Evolutionary conservation across 2,797 vertebrate species (phyloP).

Genomic region (Sebastes hubbsi): DNA sequence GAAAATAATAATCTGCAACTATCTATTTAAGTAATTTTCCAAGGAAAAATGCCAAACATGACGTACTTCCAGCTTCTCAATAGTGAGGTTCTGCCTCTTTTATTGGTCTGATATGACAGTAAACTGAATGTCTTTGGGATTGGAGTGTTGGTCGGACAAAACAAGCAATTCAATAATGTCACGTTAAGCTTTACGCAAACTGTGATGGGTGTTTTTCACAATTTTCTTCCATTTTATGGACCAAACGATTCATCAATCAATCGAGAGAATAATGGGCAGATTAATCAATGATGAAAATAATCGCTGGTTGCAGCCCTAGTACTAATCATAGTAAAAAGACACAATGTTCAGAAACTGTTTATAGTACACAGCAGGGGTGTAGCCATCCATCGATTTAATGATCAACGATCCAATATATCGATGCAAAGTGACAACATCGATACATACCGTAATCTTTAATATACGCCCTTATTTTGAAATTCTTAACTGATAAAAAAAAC

Average conservation of each 20-base stretch:
- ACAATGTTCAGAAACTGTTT: background rate
- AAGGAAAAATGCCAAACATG: background rate
- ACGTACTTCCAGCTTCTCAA: background rate
- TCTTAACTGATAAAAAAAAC: no score
- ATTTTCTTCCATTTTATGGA: background rate
- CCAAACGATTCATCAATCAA: background rate
- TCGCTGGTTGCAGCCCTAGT: background rate
- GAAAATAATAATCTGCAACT: background rate
- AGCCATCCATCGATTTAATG: rapidly evolving
- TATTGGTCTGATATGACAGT: background rate
- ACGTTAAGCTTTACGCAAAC: background rate
- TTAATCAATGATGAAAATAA: background rate
- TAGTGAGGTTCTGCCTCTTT: background rate
- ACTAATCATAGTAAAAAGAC: background rate
- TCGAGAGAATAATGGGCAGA: background rate
- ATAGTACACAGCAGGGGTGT: background rate
- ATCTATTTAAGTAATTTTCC: no score
- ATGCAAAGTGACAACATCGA: no score
- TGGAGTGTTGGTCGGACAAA: background rate
- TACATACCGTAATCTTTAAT: rapidly evolving
- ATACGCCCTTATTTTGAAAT: no score
- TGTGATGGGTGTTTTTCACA: background rate
- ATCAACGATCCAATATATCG: no score
- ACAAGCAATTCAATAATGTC: background rate
- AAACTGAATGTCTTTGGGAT: background rate